Evolutionary conservation across 2,113 vertebrate genomes (phyloP).

Genomic region (Oriolus oriolus): DNA sequence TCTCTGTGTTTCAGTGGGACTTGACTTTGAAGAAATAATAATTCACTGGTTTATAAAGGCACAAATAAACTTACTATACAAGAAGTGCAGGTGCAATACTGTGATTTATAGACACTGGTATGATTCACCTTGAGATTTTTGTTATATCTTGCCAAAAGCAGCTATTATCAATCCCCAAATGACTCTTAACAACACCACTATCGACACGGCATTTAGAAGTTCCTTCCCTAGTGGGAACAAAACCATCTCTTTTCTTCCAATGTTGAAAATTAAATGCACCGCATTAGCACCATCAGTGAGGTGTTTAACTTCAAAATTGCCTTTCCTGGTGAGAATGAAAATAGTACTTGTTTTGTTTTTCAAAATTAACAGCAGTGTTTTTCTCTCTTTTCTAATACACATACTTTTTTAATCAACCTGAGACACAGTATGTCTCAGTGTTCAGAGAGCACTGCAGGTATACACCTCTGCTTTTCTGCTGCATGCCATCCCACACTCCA

Average conservation of each 20-base stretch:
- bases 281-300: conserved; percentile 61
- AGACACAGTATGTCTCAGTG: neutral
- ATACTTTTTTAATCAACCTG: neutral
- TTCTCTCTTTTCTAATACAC: neutral
- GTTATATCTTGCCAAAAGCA: conserved; percentile 49
- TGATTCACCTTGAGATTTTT: conserved; percentile 45
- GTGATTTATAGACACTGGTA: neutral
- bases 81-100: neutral
- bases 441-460: neutral
- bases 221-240: conserved; percentile 55
- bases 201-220: conserved; percentile 60
- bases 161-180: conserved; percentile 44
- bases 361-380: conserved; percentile 34
- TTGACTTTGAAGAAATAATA: conserved; percentile 46
- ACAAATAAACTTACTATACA: conserved; percentile 39
- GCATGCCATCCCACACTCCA: neutral
- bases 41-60: conserved; percentile 15
- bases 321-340: conserved; percentile 70
- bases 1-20: conserved; percentile 13
- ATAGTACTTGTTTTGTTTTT: conserved; percentile 57
- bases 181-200: conserved; percentile 24
- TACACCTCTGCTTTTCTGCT: neutral
- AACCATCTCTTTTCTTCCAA: conserved; percentile 59
- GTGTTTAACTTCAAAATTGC: conserved; percentile 71
- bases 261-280: conserved; percentile 66